Base-by-base conservation (phyloP, 2,797 vertebrate genomes). In the Hemitrygon akajei region DNA sequence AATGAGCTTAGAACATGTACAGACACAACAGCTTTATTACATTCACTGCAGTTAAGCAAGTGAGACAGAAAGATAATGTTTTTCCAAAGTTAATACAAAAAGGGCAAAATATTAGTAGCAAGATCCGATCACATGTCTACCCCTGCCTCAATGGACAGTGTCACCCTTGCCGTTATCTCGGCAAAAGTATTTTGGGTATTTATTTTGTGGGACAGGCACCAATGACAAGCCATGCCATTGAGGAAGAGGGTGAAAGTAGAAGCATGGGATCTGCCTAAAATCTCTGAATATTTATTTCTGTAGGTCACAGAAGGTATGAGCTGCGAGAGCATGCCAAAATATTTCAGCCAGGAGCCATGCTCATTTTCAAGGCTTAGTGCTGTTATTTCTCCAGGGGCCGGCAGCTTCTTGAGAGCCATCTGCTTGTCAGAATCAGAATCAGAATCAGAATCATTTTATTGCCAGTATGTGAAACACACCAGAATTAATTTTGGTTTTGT, bases 341-440 rank as follows among this genome's bases (percentile, higher is more conserved):
- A 89, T 37, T 89, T 69, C 86, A 89, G 18, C 86, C 66, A 66
- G n/a, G 18, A 37, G n/a, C n/a, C 60, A n/a, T 69, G n/a, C 86
- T 89, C 86, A 69, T 69, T 89, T 89, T 69, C 82, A 86, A 66
- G 82, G 82, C 82, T 14, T 27, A n/a, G 56, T 86, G 58, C 30
- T 86, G 25, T 86, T 86, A 60, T 86, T 86, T 86, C 82, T n/a
- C 82, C 27, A 86, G 82, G 58, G 82, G 82, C 11, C 86, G 56
- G 27, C 58, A 89, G 18, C 60, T 89, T 69, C 86, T 89, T 69
- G 60, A 89, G n/a, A 87, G 63, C 86, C 86, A 89, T 89, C 86
- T 89, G 63, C 63, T n/a, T 89, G 60, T 89, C 47, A 47, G 47
- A 47, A 47, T 47, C 47, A 47, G 47, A 47, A 47, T 47, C 47